Evolutionary conservation across 2,113 vertebrate genomes (phyloP), one percentile per base, ranked within the genome.

Genomic region (Setophaga petechia): DNA sequence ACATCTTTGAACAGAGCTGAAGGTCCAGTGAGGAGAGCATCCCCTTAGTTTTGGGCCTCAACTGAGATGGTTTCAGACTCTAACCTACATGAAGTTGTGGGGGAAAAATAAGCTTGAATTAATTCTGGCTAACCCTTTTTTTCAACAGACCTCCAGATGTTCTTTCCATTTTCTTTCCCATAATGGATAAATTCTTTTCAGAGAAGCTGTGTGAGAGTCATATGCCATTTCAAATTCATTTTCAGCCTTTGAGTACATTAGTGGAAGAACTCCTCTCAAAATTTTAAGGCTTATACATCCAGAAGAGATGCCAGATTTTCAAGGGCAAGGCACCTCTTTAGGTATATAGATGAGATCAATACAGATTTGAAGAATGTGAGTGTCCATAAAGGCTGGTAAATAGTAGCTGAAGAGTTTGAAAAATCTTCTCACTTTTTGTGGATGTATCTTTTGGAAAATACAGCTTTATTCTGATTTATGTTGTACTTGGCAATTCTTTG

Each of bases 161-260:
- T 95, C 54, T 87, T 87, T 90, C 62, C 1, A 3, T 83, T 93
- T 94, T 79, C 67, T 88, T 89, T 93, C 82, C 46, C 57, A 69
- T 76, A 65, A 76, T 83, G 74, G 44, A 65, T 61, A 82, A 89
- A 94, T 89, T 89, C 25, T 81, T 78, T 67, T 57, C 93, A 87
- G 87, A 66, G 82, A 76, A 87, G 27, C 39, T 83, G 41, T 82
- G 35, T 84, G n/a, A 91, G 58, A 91, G 31, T 71, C 22, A 22
- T 68, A 63, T 65, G 78, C 37, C 49, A 57, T 91, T 91, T 87
- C 67, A 93, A 85, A 90, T 85, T 91, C 0, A 41, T 91, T 91
- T 93, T 87, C 79, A 96, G 39, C 41, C 37, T 76, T 91, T 65
- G 58, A 87, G 17, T 54, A 68, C 37, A 25, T 84, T 84, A 72